Evolutionary conservation across 2,113 vertebrate species (phyloP), one percentile per base, ranked within the genome.

Genomic region (Oryctolagus cuniculus): DNA sequence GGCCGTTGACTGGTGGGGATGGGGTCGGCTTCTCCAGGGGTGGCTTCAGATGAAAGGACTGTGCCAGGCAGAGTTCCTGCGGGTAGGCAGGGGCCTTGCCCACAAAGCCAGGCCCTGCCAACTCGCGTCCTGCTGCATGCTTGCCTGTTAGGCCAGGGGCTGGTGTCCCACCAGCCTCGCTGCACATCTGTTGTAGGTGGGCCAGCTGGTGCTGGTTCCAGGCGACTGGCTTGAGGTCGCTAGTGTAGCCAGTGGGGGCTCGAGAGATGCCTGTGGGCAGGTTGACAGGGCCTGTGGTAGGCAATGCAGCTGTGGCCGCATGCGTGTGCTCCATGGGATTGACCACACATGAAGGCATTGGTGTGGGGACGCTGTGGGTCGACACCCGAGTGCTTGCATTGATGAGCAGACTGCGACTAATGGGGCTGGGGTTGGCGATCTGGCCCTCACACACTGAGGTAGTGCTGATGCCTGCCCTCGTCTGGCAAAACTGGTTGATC

Each of bases 401-500:
- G 98, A 99, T 99, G 97, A 99, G 99, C 98, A 99, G 98, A 98
- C 99, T 99, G 96, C 99, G 99, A 98, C 99, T 99, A 98, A 99
- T 99, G 97, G 99, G 99, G 98, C 99, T 99, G 97, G 99, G 99
- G 98, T 99, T 99, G 98, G 99, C 99, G 55, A 99, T 99, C 99
- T 99, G 99, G 98, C 99, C 99, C 99, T 99, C 99, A 94, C 99
- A 99, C 97, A 99, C 99, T 97, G 99, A 99, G 98, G 99, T 99
- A 98, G 99, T 98, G 95, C 99, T 99, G 94, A 98, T 98, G 88
- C 99, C 99, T 97, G 99, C 99, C 97, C 99, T 98, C 95, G 99
- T 99, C 98, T 99, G 99, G 99, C 99, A 99, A 98, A 99, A 99
- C 97, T 99, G 99, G 99, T 99, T 99, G 98, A 99, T 99, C 99